These are phyloP conservation scores for Xyrauchen texanus DNA, from an alignment of 2,113 vertebrate species.

Conservation along the genomic window DNA sequence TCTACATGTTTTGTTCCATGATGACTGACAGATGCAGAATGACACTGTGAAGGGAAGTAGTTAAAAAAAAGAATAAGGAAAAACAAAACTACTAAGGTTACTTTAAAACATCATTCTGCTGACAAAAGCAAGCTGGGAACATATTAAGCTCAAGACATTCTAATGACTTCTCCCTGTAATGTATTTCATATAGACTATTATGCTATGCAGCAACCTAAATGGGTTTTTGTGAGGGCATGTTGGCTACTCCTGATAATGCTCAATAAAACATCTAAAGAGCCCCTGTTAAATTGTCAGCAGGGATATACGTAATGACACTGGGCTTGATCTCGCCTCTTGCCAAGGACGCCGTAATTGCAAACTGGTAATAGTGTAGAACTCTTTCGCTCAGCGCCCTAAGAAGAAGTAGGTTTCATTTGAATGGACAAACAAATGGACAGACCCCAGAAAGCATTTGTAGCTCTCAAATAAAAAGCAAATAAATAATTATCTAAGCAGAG, in stretches of 20 bases:
- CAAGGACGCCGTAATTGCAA: conserved; percentile 45
- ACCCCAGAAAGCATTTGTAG: conserved; percentile 54
- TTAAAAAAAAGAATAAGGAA: conserved; percentile 33
- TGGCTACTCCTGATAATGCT: conserved; percentile 50
- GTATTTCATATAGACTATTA: conserved; percentile 55
- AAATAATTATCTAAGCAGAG: conserved; percentile 74
- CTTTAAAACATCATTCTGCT: conserved; percentile 54
- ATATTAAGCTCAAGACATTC: conserved; percentile 45
- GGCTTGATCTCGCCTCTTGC: conserved; percentile 33
- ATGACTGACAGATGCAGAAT: background rate
- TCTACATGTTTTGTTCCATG: conserved; percentile 48
- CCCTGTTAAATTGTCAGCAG: conserved; percentile 27
- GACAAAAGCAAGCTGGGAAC: conserved; percentile 49
- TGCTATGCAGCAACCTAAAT: conserved; percentile 47
- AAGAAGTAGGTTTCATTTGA: background rate
- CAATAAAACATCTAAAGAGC: conserved; percentile 52
- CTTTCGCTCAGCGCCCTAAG: conserved; percentile 13
- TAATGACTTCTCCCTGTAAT: conserved; percentile 51
- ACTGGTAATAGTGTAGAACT: conserved; percentile 18
- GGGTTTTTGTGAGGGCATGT: conserved; percentile 14
- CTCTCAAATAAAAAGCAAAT: conserved; percentile 63
- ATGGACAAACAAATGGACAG: conserved; percentile 49
- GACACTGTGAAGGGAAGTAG: background rate
- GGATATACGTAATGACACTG: conserved; percentile 3
- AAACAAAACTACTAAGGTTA: conserved; percentile 50